phyloP scores from a whole-genome alignment of 53 echinoderm and acorn worm species.

The Antedon mediterranea region DNA sequence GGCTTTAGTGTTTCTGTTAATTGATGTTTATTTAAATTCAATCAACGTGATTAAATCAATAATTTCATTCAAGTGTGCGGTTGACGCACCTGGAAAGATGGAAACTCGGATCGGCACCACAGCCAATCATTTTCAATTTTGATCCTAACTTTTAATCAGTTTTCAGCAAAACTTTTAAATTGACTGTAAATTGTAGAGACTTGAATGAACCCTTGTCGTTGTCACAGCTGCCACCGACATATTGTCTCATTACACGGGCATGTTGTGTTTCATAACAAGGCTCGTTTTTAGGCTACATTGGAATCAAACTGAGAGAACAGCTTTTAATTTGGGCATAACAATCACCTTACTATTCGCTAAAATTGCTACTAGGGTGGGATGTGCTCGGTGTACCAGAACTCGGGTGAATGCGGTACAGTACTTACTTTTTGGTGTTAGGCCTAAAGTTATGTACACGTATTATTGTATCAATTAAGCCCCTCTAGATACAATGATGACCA shows the following conservation, averaged over 20 bases:
- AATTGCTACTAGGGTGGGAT: background rate
- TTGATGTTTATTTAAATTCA: background rate
- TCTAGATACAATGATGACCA: no score
- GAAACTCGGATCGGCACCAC: background rate
- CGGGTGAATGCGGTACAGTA: no score
- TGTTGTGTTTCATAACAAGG: background rate
- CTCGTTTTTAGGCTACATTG: background rate
- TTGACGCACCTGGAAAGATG: background rate
- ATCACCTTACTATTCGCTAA: background rate
- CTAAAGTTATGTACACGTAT: no score
- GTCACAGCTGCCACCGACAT: background rate
- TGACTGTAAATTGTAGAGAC: background rate
- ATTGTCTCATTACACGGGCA: background rate
- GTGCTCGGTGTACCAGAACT: no score
- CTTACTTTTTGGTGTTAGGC: no score
- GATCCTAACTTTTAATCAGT: background rate
- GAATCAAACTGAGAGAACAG: background rate
- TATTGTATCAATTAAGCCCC: no score
- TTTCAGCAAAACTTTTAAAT: background rate
- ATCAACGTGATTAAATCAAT: background rate
- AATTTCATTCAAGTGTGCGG: background rate
- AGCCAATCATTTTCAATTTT: background rate
- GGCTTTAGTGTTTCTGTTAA: background rate
- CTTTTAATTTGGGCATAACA: background rate
- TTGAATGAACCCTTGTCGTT: background rate